A percentile compares a stretch with the other conserved stretches of the same genome.
Evolutionary conservation across 2,888 invertebrate genomes (phyloP).

Genomic region (Parascotia fuliginaria): DNA sequence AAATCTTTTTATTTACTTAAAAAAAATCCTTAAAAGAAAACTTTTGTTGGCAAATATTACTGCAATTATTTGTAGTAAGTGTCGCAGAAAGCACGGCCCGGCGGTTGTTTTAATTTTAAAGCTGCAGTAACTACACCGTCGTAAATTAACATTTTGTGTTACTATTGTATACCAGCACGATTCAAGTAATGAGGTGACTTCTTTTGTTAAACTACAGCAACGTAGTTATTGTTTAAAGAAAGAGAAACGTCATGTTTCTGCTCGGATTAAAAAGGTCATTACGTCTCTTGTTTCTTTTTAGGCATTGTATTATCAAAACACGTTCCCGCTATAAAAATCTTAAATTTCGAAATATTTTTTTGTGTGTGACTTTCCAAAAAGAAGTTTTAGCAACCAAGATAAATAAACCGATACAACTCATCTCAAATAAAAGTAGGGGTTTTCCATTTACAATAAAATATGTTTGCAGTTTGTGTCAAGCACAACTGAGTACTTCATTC

Average conservation of each 20-base stretch:
- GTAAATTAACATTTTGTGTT: constrained; percentile 31
- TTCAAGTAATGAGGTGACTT: constrained; percentile 47
- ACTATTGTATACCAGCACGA: constrained; percentile 33
- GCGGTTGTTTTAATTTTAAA: constrained; percentile 16
- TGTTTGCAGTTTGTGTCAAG: too few relatives aligned
- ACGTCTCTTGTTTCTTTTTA: constrained; percentile 18
- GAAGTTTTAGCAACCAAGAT: too few relatives aligned
- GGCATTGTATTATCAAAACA: constrained; percentile 26
- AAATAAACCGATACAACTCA: too few relatives aligned
- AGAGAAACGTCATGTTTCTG: constrained; percentile 28
- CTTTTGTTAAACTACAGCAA: constrained; percentile 38
- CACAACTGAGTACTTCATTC: constrained; percentile 13
- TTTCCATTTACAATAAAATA: too few relatives aligned
- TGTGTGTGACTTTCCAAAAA: too few relatives aligned
- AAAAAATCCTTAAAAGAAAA: constrained; percentile 21
- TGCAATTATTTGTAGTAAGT: constrained; percentile 45
- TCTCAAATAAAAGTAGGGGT: background rate
- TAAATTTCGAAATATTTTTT: background rate
- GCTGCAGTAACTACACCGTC: constrained; percentile 1
- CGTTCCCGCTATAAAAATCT: constrained; percentile 10
- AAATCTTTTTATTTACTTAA: background rate
- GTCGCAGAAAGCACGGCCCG: constrained; percentile 38
- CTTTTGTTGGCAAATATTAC: constrained; percentile 6
- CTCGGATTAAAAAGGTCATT: constrained; percentile 22
- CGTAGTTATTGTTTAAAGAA: constrained; percentile 30